phyloP scores from a whole-genome alignment of 2,888 invertebrate genomes.

The Tetranychus truncatus region DNA sequence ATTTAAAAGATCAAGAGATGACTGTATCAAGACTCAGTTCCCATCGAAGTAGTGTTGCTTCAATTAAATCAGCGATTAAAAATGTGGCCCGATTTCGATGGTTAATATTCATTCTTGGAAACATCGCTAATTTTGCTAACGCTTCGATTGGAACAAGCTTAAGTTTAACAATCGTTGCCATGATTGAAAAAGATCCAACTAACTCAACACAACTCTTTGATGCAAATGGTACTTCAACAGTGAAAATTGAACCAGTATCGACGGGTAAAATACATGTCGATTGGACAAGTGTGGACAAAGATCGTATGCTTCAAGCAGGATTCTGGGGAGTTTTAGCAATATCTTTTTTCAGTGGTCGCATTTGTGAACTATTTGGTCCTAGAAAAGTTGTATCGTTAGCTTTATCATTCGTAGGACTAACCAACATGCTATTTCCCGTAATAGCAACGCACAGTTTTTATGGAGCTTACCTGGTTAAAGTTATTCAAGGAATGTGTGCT shows the following conservation, averaged over 20 bases:
- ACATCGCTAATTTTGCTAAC: neutral
- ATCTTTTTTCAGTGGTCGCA: neutral
- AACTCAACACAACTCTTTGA: too few species aligned
- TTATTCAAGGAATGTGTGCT: neutral
- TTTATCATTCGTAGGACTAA: neutral
- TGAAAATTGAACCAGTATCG: neutral
- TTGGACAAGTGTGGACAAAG: neutral
- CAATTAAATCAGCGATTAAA: neutral
- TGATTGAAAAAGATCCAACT: neutral
- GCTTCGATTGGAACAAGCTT: neutral
- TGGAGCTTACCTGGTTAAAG: neutral
- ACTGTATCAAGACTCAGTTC: too few species aligned
- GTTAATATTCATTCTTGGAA: neutral
- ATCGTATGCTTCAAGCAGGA: neutral
- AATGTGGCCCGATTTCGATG: neutral
- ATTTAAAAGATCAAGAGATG: too few species aligned
- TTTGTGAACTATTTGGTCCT: neutral
- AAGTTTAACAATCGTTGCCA: neutral
- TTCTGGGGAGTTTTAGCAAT: neutral
- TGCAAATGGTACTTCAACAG: too few species aligned
- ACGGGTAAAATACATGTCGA: neutral
- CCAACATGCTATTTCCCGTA: neutral
- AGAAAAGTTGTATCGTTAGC: neutral
- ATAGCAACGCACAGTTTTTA: neutral
- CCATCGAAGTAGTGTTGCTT: neutral